phyloP scores from a whole-genome alignment of 2,888 invertebrate species.

The Trimorus sp. region DNA sequence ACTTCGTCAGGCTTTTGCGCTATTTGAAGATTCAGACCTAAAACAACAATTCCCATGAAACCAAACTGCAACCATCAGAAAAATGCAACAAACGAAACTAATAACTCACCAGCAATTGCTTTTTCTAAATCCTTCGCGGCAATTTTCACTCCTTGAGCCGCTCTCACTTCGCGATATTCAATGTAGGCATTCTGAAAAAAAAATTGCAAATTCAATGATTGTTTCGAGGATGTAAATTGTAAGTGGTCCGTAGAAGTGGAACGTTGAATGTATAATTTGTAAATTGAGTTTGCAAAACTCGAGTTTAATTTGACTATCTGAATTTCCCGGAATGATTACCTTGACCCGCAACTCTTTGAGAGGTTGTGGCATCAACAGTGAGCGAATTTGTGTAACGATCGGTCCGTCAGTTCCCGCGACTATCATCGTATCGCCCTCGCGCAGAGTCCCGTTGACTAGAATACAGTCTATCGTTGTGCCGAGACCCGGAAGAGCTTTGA shows the following conservation, averaged over 20 bases:
- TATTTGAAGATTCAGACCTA: slow-evolving; percentile 93
- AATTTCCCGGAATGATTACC: slow-evolving; percentile 81
- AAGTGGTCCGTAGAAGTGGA: background rate
- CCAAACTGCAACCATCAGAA: no score
- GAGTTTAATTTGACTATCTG: no score
- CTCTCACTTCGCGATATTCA: slow-evolving; percentile 96
- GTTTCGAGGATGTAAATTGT: background rate
- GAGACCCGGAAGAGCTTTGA: slow-evolving; percentile 97
- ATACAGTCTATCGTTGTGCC: slow-evolving; percentile 99
- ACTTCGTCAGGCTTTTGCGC: slow-evolving; percentile 97
- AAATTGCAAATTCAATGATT: background rate
- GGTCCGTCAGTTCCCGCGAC: slow-evolving; percentile 99
- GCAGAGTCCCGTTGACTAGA: slow-evolving; percentile 96
- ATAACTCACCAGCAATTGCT: slow-evolving; percentile 90
- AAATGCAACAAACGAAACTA: no score
- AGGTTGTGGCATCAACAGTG: slow-evolving; percentile 98
- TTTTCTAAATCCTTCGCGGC: slow-evolving; percentile 99
- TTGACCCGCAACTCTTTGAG: slow-evolving; percentile 98
- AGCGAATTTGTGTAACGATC: slow-evolving; percentile 98
- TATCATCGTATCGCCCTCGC: slow-evolving; percentile 96
- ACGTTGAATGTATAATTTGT: background rate
- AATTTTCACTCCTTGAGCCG: slow-evolving; percentile 99
- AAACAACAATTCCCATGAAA: no score
- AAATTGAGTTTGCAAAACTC: no score
- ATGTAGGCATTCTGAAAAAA: slow-evolving; percentile 90